phyloP scores from a whole-genome alignment of 2,113 vertebrate species.

The Aythya baeri region DNA sequence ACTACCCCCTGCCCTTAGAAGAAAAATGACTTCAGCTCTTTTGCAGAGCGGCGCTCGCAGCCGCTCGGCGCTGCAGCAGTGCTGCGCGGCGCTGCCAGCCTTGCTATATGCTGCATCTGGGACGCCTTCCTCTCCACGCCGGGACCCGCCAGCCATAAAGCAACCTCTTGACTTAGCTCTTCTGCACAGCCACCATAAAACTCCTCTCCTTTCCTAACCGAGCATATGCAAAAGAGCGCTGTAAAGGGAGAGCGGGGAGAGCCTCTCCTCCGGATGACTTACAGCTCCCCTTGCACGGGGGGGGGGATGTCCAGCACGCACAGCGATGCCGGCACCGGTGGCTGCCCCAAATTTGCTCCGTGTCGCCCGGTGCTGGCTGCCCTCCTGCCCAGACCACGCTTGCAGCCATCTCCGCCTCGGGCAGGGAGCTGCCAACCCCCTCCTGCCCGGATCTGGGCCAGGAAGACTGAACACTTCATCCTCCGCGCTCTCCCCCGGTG shows the following conservation, averaged over 20 bases:
- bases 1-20: constrained; percentile 68
- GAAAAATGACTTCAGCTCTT: constrained; percentile 67
- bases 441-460: constrained; percentile 38
- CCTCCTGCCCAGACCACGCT: background rate
- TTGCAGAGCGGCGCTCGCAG: background rate
- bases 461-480: constrained; percentile 42
- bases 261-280: constrained; percentile 54
- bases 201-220: constrained; percentile 27
- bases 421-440: background rate
- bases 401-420: background rate
- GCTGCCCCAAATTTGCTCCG: background rate
- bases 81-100: background rate
- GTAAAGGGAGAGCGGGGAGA: background rate
- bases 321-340: background rate
- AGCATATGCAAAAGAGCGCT: constrained; percentile 60
- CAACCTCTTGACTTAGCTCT: constrained; percentile 68
- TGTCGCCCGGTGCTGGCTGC: background rate
- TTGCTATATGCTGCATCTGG: constrained; percentile 49
- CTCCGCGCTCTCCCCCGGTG: constrained; percentile 43
- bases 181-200: constrained; percentile 52
- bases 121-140: background rate
- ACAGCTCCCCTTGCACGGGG: background rate
- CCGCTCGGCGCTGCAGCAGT: background rate
- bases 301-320: background rate
- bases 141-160: constrained; percentile 39